Evolutionary conservation across 2,888 invertebrate species (phyloP), one percentile per base, ranked within the genome.

Genomic region (Xestia xanthographa): DNA sequence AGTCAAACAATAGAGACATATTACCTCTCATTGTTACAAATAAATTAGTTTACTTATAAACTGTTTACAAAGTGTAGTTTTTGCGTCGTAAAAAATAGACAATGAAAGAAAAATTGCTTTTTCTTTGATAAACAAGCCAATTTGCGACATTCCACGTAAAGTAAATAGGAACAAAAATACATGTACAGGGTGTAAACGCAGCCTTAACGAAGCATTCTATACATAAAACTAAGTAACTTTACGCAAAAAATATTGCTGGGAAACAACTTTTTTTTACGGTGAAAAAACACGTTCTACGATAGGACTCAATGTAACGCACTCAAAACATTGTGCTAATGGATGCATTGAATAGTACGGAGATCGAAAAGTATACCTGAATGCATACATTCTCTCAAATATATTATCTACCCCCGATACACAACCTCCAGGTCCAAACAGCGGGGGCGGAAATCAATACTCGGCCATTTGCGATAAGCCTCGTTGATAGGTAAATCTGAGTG

Each of bases 371-470:
- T 41, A 41, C 9, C 41, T 41, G 41, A 41, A 56, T 34, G 60
- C 34, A 60, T 29, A 20, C 4, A 69, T 75, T 75, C 43, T 29
- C 50, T n/a, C 20, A 11, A 29, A 14, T 17, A 11, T n/a, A 67
- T 69, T 20, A 20, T 20, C 38, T 20, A 41, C 26, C 20, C 38
- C 1, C 17, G 3, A 66, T 22, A 34, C 45, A 34, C 45, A 22
- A 53, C 53, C 43, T 20, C 26, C n/a, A 56, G 43, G 43, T 43
- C 1, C 34, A 73, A 56, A 58, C 26, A 9, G 56, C 14, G 56
- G 14, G 74, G 34, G 56, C 56, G 34, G 20, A 45, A 58, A 73
- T 73, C 73, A 58, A 73, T 73, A 72, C 26, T 41, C 29, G 72
- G 17, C 17, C 29, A 72, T 72, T 53, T 41, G 26, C n/a, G 34